Base-by-base conservation (phyloP, 2,113 vertebrate species). In the Phocoena sinus region DNA sequence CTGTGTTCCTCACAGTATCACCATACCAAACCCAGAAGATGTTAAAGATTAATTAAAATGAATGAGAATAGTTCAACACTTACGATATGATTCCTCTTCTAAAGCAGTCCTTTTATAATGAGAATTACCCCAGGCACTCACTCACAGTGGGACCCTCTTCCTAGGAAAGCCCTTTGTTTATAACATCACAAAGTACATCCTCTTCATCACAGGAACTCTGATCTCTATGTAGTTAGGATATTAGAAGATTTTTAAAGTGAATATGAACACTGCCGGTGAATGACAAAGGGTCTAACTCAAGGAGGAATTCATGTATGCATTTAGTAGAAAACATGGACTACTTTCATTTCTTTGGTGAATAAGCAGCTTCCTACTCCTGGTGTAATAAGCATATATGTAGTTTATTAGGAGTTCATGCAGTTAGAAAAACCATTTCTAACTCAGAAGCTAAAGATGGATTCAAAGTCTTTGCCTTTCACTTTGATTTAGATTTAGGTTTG, bases 341-440 rank as follows among this genome's bases (percentile, higher is more conserved):
- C 31, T 79, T 70, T 84, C 41, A 23, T 76, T 36, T 44, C 20
- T 1, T 41, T 17, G 10, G 15, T 58, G 41, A 53, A 85, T 94
- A 83, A 0, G 18, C 36, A 74, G 6, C 26, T 82, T 50, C 26
- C 23, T 44, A 2, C 5, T 71, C 62, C 70, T 84, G 5, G 12
- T 17, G 31, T 63, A 47, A 56, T 25, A 60, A 80, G 23, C 3
- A 0, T 0, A 8, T 1, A 5, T 13, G 14, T 17, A 31, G 25
- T 44, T 88, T 38, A 47, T 41, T 60, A 41, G 68, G 31, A 10
- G 6, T 36, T 17, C 50, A 60, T 73, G 44, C 7, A 9, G 44
- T 44, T 44, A 44, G 44, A 44, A 44, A 44, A 44, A 44, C 44
- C 44, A 44, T 44, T 44, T 47, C 56, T 87, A 76, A 7, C 5